Evolutionary conservation across 2,113 vertebrate genomes (phyloP), one percentile per base, ranked within the genome.

Genomic region (Tauraco erythrolophus): DNA sequence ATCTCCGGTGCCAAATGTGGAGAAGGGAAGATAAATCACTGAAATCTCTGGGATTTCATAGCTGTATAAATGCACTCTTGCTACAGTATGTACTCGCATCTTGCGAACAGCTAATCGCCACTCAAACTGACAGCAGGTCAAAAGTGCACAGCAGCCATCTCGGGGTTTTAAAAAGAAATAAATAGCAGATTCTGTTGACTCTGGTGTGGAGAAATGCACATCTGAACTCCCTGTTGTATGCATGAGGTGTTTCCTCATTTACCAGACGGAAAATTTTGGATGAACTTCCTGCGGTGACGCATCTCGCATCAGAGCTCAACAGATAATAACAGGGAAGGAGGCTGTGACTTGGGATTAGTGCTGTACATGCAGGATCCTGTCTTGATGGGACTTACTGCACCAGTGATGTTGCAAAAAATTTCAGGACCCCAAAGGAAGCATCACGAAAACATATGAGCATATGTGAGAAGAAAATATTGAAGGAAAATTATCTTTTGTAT

Each of bases 201-300:
- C 56, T 75, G 43, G 53, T 84, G 74, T 68, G 80, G 51, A 81
- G 61, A 92, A 91, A 88, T 9, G 46, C 33, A 64, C 39, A 84
- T 93, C 83, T 95, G 85, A 95, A 86, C n/a, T 92, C 92, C 70
- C 85, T 83, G 57, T 72, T 86, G 57, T 58, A 61, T 61, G 50
- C 54, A 69, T 68, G 64, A 91, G 69, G 56, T 92, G 64, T 81
- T 96, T 78, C 76, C 57, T 92, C 72, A 31, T 62, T 74, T 86
- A 64, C 64, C 88, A 89, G 91, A 74, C 0, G 0, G 83, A 94
- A 74, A 94, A 92, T 65, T 92, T 91, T 89, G 65, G 69, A 82
- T 41, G 56, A 81, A 43, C 48, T 91, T 94, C 95, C 86, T 92
- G 79, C 53, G 79, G 48, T 95, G 95, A 94, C 1, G 0, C 69